phyloP scores from a whole-genome alignment of 2,888 invertebrate species.

The Allygus modestus region DNA sequence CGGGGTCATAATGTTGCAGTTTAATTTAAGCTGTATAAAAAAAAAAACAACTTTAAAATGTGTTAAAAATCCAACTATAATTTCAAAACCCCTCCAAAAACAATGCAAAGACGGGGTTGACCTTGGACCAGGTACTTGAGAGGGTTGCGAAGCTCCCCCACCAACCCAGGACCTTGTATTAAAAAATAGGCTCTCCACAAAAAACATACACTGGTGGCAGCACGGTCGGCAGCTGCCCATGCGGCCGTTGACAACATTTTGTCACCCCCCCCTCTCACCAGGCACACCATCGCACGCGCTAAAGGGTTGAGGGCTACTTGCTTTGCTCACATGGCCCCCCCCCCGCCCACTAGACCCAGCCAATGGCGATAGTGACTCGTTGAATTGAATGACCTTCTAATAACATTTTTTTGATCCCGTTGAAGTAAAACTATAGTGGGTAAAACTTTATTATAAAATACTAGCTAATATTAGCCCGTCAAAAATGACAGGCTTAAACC shows the following conservation, averaged over 20 bases:
- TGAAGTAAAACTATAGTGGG: neutral
- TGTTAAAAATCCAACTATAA: too few species aligned
- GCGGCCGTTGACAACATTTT: slow-evolving; percentile 58
- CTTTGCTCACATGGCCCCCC: slow-evolving; percentile 24
- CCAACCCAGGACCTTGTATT: neutral
- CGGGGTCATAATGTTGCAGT: too few species aligned
- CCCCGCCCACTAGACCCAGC: neutral
- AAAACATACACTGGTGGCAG: slow-evolving; percentile 34
- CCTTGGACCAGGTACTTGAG: slow-evolving; percentile 47
- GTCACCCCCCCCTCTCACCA: slow-evolving; percentile 10
- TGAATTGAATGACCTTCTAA: too few species aligned
- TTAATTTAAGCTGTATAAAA: too few species aligned
- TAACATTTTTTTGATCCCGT: too few species aligned
- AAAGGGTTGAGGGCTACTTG: slow-evolving; percentile 14
- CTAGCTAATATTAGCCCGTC: too few species aligned
- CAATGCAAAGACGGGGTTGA: neutral
- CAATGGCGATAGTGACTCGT: too few species aligned
- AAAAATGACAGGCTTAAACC: too few species aligned
- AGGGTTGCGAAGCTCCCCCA: slow-evolving; percentile 41
- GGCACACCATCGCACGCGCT: slow-evolving; percentile 5
- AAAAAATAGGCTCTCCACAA: slow-evolving; percentile 52
- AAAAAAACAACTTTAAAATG: too few species aligned
- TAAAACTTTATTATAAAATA: too few species aligned
- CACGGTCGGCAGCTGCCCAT: neutral
- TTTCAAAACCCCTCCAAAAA: too few species aligned